phyloP scores from a whole-genome alignment of 2,888 invertebrate species.

The Lepidocyrtinus sp. region DNA sequence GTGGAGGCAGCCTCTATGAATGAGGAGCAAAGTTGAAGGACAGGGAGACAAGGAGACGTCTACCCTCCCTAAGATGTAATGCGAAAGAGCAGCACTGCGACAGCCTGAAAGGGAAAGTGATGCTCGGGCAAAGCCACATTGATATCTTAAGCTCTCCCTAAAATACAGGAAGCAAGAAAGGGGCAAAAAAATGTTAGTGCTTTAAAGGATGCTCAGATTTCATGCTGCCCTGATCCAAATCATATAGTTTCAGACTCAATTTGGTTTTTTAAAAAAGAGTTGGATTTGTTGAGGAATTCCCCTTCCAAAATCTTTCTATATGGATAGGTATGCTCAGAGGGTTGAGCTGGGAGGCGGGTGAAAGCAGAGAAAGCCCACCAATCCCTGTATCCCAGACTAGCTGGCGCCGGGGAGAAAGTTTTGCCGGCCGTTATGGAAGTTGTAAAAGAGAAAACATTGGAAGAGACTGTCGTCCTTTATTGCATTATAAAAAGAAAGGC shows the following conservation, averaged over 20 bases:
- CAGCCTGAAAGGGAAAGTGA: constrained; percentile 29
- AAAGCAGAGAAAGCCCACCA: constrained; percentile 69
- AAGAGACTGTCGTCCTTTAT: too few species aligned
- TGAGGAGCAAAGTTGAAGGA: constrained; percentile 59
- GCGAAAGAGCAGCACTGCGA: too few species aligned
- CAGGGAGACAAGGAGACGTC: constrained; percentile 54
- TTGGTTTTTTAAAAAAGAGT: too few species aligned
- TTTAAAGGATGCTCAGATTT: constrained; percentile 19
- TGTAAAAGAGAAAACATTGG: background rate
- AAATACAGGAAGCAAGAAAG: constrained; percentile 28
- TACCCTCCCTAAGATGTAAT: too few species aligned
- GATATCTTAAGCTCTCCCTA: too few species aligned
- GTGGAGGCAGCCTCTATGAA: constrained; percentile 55
- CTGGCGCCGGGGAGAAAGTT: constrained; percentile 69
- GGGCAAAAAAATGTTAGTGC: constrained; percentile 35
- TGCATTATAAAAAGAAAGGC: too few species aligned
- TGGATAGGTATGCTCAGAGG: too few species aligned
- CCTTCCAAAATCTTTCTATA: too few species aligned
- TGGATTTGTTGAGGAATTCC: too few species aligned
- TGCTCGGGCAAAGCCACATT: constrained; percentile 25
- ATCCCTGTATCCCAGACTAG: constrained; percentile 67
- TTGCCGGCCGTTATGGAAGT: constrained; percentile 57
- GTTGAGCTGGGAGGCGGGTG: constrained; percentile 68
- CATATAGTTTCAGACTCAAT: too few species aligned
- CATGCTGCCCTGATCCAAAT: background rate